phyloP scores from a whole-genome alignment of 1,140 invertebrate species.

The Polyergus mexicanus region DNA sequence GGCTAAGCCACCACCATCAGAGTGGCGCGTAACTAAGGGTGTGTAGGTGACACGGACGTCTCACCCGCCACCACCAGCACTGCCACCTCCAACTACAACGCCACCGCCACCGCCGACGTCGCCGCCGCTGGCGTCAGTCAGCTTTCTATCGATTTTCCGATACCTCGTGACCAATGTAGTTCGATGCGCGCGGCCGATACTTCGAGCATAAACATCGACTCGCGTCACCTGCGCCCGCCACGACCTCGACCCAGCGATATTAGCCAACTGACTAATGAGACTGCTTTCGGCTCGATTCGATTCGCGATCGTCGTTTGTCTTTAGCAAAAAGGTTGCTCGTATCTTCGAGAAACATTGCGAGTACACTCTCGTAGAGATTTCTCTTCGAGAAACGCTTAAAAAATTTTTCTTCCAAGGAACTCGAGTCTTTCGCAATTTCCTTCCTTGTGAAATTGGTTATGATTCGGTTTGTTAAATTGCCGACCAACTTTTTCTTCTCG shows the following conservation, averaged over 20 bases:
- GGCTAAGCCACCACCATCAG: slow-evolving; percentile 56
- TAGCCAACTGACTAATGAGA: not conserved
- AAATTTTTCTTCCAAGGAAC: no score
- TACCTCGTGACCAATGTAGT: slow-evolving; percentile 83
- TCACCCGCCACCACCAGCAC: slow-evolving; percentile 25
- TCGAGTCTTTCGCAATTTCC: not conserved
- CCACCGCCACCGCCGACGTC: slow-evolving; percentile 21
- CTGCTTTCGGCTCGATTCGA: slow-evolving; percentile 54
- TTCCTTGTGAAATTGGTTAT: not conserved
- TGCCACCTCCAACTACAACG: slow-evolving; percentile 18
- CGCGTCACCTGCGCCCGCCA: slow-evolving; percentile 56
- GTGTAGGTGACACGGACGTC: slow-evolving; percentile 49
- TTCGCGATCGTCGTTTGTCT: slow-evolving; percentile 27
- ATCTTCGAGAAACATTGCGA: not conserved
- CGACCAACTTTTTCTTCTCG: not conserved
- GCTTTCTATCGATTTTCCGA: slow-evolving; percentile 85
- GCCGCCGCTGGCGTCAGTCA: slow-evolving; percentile 76
- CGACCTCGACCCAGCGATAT: slow-evolving; percentile 49
- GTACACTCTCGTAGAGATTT: not conserved
- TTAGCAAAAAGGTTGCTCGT: no score
- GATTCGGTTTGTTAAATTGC: not conserved
- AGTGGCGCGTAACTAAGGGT: slow-evolving; percentile 52
- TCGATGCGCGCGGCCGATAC: slow-evolving; percentile 81
- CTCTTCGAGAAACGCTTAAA: not conserved
- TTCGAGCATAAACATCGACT: slow-evolving; percentile 80